phyloP scores from a whole-genome alignment of 2,113 vertebrate species.

The Antigone vipio region DNA sequence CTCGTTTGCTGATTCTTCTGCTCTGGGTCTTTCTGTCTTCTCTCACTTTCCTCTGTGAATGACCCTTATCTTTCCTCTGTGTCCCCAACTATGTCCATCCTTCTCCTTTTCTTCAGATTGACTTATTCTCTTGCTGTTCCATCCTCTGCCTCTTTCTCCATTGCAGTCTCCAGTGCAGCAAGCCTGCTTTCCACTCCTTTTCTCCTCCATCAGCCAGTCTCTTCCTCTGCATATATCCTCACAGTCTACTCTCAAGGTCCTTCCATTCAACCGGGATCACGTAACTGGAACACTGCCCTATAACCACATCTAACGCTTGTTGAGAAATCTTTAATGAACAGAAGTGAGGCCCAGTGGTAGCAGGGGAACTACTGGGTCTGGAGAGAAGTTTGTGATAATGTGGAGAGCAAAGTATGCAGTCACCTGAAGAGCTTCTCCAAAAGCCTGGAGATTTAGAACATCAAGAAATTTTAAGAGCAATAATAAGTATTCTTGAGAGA shows the following conservation, averaged over 20 bases:
- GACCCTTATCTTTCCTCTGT: neutral
- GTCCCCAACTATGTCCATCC: neutral
- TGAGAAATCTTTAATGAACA: neutral
- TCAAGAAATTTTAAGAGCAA: slow-evolving; percentile 17
- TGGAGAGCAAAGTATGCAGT: neutral
- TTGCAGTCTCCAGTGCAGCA: neutral
- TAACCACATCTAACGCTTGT: neutral
- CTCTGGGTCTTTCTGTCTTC: neutral
- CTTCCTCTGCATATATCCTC: neutral
- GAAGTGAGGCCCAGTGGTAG: neutral
- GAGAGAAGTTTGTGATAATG: neutral
- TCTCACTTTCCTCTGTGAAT: neutral
- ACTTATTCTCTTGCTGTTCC: neutral
- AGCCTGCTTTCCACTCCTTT: neutral
- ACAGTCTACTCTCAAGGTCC: neutral
- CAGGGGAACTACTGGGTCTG: neutral
- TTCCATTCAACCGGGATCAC: neutral
- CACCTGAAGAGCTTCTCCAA: neutral
- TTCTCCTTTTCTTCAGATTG: neutral
- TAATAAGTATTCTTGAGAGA: slow-evolving; percentile 37
- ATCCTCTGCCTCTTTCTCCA: neutral
- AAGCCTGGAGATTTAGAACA: slow-evolving; percentile 25
- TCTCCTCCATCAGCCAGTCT: neutral
- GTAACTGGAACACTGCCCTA: neutral
- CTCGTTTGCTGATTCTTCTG: neutral